Evolutionary conservation across 2,797 vertebrate species (phyloP), one percentile per base, ranked within the genome.

Genomic region (Catharus ustulatus): DNA sequence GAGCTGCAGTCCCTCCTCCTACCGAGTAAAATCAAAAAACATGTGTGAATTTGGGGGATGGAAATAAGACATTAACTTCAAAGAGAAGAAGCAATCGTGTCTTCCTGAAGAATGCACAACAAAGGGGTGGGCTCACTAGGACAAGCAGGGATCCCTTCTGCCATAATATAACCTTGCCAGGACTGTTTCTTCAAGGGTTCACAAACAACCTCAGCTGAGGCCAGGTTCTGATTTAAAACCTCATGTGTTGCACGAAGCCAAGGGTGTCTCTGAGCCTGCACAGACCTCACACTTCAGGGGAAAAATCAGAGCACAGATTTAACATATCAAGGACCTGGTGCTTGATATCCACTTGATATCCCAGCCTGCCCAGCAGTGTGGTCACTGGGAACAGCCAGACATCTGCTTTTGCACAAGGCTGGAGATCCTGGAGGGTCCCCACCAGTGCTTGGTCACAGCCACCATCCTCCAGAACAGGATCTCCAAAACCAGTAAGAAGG

Each of bases 181-280:
- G 8, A 63, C 15, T 57, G 10, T 54, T 45, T 15, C 36, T 74
- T n/a, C n/a, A 58, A 40, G 40, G 8, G 30, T 5, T 86, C 55
- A 45, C 67, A 72, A 13, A 6, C 21, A 49, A 40, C 18, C 6
- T 64, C 27, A 55, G 43, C 40, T 6, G 7, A 91, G 38, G 16
- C 20, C 51, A 61, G 49, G 21, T 20, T 75, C 32, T 57, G 17
- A 8, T 86, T 74, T 75, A 61, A 80, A 90, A 17, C 34, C 26
- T 20, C 0, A 0, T 7, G 6, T 27, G 20, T 7, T 68, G 20
- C 24, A 40, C 1, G 5, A 69, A 83, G 36, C 7, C 61, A 77
- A 73, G 10, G 14, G 6, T 29, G 22, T 32, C 36, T 63, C 38
- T 55, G 66, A 67, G 5, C 13, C 45, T 63, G 11, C 8, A 4